Evolutionary conservation across 1,140 invertebrate genomes (phyloP), one percentile per base, ranked within the genome.

Genomic region (Dreissena rostriformis): DNA sequence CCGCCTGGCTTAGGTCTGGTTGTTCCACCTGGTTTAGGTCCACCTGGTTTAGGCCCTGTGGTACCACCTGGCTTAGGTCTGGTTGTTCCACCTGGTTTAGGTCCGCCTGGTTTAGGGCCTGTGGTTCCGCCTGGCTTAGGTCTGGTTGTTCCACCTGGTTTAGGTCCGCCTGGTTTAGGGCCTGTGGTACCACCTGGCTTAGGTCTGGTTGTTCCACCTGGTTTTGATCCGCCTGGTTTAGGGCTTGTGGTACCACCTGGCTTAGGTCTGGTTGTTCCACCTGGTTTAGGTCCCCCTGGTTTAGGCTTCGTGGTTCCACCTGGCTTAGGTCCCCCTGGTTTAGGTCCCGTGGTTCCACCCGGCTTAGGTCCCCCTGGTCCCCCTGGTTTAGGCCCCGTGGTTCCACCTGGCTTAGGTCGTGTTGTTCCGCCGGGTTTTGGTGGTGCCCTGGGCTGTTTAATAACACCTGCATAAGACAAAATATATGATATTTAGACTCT

Each of bases 401-500:
- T 39, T 39, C 57, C 28, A 26, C 67, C 39, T n/a, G 39, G 66
- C 55, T 81, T 81, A 0, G 80, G 71, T 75, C 24, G 61, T 17
- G 82, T 77, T 0, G 52, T 84, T 17, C 82, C 82, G 39, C 81
- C 81, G 11, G 78, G 78, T 70, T 26, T 79, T 74, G 67, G 67
- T 28, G n/a, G 67, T 39, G 39, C 39, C 39, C 8, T 39, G 0
- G 22, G 12, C 28, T 22, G 63, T 17, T 65, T 65, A 19, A 28
- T 65, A 65, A 24, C 28, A 11, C 63, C 63, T 24, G 11, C 63
- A 11, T 22, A 28, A 22, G 22, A 17, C 22, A 28, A 19, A 65
- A 15, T 17, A 28, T 65, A 24, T 15, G 10, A 11, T 11, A 24
- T 65, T 11, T 12, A 24, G 11, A 12, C 19, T 39, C 8, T 39